Evolutionary conservation across 1,140 invertebrate genomes (phyloP), one percentile per base, ranked within the genome.

Genomic region (Scaptomyza montana): DNA sequence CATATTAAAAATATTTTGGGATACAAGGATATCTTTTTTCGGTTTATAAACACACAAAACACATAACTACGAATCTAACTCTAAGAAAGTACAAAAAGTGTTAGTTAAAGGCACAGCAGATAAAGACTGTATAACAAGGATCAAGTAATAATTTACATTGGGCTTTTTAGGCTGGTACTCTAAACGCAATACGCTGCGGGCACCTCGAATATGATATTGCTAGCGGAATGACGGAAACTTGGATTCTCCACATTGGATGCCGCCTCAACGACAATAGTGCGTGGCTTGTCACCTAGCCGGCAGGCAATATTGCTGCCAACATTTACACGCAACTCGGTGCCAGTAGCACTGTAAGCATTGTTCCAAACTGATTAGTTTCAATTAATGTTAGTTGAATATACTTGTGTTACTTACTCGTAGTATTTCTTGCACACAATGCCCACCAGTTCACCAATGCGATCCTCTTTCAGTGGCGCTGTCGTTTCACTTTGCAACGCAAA

Each of bases 361-460:
- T 9, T 0, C 5, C 1, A 47, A 33, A 6, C 9, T 4, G 12
- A 16, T 45, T 5, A 10, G 36, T 8, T 33, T 16, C 3, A 21
- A 5, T 0, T 3, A 25, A 25, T 10, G 8, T 4, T 36, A 12
- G 13, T n/a, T n/a, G 6, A 16, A 46, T n/a, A 21, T 25, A 25
- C 8, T 36, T 0, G 3, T 10, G 41, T 0, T 3, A 94, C 95
- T 94, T 93, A 97, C 96, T 95, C 93, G 72, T 93, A 92, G 89
- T 95, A 97, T 84, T 95, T 93, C 66, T 95, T 95, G 65, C 94
- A 94, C 1, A 99, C 91, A 45, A 96, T 94, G 19, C 98, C 98
- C 28, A 99, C 94, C 12, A 98, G 93, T 93, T 99, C 98, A 1
- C 98, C 98, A 33, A 97, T 93, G 57, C 95, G 93, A 80, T 97